A percentile compares a stretch with the other conserved stretches of the same genome.
Conservation (phyloP, 2,113 vertebrate species). For the Ahaetulla prasina region DNA sequence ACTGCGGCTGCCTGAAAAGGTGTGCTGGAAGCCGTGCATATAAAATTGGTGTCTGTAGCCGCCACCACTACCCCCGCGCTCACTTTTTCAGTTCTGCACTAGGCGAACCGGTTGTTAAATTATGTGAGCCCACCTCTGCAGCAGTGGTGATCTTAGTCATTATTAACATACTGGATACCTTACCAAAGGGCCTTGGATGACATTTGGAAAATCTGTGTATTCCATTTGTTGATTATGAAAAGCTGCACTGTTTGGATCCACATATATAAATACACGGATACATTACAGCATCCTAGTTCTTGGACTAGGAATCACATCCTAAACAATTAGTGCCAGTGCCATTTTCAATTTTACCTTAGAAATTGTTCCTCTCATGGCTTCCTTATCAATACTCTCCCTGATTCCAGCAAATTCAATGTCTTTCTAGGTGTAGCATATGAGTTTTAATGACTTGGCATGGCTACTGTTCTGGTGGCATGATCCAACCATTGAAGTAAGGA, state of each 20-base stretch:
- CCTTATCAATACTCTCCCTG: background rate
- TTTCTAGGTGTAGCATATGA: background rate
- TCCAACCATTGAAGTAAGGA: background rate
- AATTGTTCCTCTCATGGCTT: background rate
- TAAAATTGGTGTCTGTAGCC: too few species aligned
- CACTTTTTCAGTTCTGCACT: too few species aligned
- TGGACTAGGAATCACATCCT: background rate
- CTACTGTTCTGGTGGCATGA: background rate
- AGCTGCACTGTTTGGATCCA: background rate
- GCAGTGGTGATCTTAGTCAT: background rate
- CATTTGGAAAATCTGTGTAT: background rate
- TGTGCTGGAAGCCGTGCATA: too few species aligned
- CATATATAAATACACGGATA: background rate
- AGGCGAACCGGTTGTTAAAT: too few species aligned
- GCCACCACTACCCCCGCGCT: too few species aligned
- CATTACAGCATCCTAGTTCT: background rate
- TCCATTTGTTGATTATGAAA: background rate
- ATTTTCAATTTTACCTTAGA: background rate
- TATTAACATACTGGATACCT: background rate
- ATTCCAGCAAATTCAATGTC: background rate
- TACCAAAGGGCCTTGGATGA: background rate
- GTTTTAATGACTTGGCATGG: background rate
- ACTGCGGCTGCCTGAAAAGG: too few species aligned
- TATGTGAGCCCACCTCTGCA: too few species aligned
- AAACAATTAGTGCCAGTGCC: background rate